Evolutionary conservation across 2,888 invertebrate species (phyloP).

Genomic region (Dynastes tityus): DNA sequence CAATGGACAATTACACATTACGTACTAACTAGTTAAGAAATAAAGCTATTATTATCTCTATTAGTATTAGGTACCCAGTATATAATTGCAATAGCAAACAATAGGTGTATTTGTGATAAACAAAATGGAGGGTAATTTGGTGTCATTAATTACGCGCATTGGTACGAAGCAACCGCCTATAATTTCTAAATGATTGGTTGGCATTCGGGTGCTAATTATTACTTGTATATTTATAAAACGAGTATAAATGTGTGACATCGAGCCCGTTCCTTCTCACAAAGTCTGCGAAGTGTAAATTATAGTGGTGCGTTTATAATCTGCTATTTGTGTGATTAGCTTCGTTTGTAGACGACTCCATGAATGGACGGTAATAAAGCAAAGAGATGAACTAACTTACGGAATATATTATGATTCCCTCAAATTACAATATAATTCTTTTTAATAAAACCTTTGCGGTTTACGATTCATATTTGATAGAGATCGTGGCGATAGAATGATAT

Average conservation of each 20-base stretch:
- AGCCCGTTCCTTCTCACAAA: slow-evolving; percentile 14
- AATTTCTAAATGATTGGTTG: slow-evolving; percentile 13
- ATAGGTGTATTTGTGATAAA: too few relatives aligned
- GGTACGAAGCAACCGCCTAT: background rate
- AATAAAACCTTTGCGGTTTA: slow-evolving; percentile 25
- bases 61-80: too few relatives aligned
- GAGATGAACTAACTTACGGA: slow-evolving; percentile 21
- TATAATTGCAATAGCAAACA: too few relatives aligned
- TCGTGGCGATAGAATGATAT: background rate
- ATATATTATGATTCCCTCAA: slow-evolving; percentile 28
- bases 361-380: slow-evolving; percentile 38
- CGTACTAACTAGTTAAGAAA: too few relatives aligned
- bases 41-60: too few relatives aligned
- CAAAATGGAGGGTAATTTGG: background rate
- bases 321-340: slow-evolving; percentile 39
- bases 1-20: too few relatives aligned
- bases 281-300: slow-evolving; percentile 24
- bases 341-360: slow-evolving; percentile 32
- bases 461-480: slow-evolving; percentile 21
- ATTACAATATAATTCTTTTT: slow-evolving; percentile 23
- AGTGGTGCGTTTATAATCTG: slow-evolving; percentile 28
- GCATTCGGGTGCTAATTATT: slow-evolving; percentile 4
- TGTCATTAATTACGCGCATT: slow-evolving; percentile 10
- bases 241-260: slow-evolving; percentile 23
- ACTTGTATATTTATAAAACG: background rate